Base-by-base conservation (phyloP, 2,113 vertebrate species). In the Gnathonemus longibarbis region DNA sequence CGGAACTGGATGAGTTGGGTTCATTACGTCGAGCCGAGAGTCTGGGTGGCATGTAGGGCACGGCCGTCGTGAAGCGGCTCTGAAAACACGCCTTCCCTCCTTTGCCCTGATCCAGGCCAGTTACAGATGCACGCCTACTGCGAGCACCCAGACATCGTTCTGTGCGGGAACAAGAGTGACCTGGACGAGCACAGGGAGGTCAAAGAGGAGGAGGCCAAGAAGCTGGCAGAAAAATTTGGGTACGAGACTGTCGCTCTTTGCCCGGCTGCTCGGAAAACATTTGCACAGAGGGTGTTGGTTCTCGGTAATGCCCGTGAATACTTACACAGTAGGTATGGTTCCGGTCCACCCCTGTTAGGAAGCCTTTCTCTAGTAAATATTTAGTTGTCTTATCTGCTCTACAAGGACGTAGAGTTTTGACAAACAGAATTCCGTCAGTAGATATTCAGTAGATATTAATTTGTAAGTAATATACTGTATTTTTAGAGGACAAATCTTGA, bases 1-100 rank as follows among this genome's bases (percentile, higher is more conserved):
- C 96, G 98, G 88, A 99, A 99, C 95, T 99, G 98, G 98, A 99
- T 99, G 96, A 99, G 98, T 99, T 80, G 96, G 89, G 97, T 96
- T 21, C 85, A 27, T 42, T 19, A 31, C 31, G 3, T 35, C 27
- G 35, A n/a, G 27, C 85, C 13, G 50, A 3, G 49, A 5, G 19
- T 56, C 21, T 56, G n/a, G 17, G 13, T 31, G 6, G n/a, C 53
- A 5, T 1, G 19, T 45, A 10, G 83, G 19, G 5, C 24, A 1
- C 6, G 5, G 1, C 39, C 1, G 21, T 2, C 1, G 13, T 46
- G 1, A 42, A 7, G 35, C 6, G 5, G 1, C 35, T 39, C 13
- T 42, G 35, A 80, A 42, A n/a, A 27, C 31, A 5, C 19, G 35
- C 35, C 17, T 39, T 80, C 35, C 27, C 15, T 17, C 39, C 27